phyloP scores from a whole-genome alignment of 2,888 invertebrate species.

The Hemicrepidius hirtus region DNA sequence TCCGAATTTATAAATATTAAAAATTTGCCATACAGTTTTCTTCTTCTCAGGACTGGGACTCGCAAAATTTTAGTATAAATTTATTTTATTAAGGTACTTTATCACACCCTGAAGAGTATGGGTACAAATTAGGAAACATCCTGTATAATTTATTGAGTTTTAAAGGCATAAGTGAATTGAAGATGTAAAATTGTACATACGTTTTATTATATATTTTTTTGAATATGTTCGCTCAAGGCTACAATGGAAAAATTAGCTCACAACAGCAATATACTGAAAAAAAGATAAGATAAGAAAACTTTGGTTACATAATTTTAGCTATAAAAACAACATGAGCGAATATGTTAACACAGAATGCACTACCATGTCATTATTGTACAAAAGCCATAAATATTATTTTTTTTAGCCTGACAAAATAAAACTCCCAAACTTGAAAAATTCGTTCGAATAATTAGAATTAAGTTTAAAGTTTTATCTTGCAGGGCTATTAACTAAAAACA shows the following conservation, averaged over 20 bases:
- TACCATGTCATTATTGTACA: constrained; percentile 31
- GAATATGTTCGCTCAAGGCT: constrained; percentile 37
- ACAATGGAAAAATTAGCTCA: constrained; percentile 24
- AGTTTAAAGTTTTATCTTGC: constrained; percentile 24
- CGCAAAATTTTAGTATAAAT: too few relatives aligned
- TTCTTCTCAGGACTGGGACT: too few relatives aligned
- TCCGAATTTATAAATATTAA: too few relatives aligned
- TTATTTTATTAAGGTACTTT: too few relatives aligned
- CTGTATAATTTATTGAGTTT: constrained; percentile 19
- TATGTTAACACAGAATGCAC: constrained; percentile 28
- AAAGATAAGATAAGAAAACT: constrained; percentile 19
- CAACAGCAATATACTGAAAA: constrained; percentile 30
- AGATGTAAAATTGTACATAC: constrained; percentile 34
- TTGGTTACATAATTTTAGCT: constrained; percentile 1
- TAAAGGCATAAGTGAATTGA: constrained; percentile 29
- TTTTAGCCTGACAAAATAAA: constrained; percentile 26
- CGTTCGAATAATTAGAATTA: neutral
- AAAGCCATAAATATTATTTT: constrained; percentile 8
- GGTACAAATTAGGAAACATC: too few relatives aligned
- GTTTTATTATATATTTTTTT: constrained; percentile 26
- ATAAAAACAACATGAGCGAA: constrained; percentile 26
- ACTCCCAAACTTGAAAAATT: neutral
- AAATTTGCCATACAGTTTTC: too few relatives aligned
- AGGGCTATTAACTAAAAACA: constrained; percentile 25
- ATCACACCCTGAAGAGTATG: too few relatives aligned